Base-by-base conservation (phyloP, 2,113 vertebrate species). In the Crotalus horridus region DNA sequence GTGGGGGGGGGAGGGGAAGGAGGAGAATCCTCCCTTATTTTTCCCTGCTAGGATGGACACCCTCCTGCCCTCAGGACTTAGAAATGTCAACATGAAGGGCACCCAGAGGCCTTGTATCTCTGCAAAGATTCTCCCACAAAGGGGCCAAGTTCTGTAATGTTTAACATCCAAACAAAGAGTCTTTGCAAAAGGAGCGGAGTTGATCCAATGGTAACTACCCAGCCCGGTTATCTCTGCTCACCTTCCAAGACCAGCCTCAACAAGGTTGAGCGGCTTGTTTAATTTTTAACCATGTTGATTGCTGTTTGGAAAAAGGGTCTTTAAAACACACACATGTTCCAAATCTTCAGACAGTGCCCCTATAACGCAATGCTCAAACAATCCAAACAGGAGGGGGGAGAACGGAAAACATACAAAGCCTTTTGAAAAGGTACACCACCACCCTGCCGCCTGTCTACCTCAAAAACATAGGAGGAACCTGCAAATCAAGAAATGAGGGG, bases 131-230 rank as follows among this genome's bases (percentile, higher is more conserved):
- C 92, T 64, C 55, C 92, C 89, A 90, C 88, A 90, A 87, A 88
- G 87, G 86, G 90, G 90, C 54, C 39, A 91, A 85, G 55, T 93
- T 87, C 87, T 91, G 87, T 91, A 93, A 91, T 89, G 90, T 93
- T 93, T 93, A 93, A 91, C 93, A 91, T 89, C 9, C 85, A 91
- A 89, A 89, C 90, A 93, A 91, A 93, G 87, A 85, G 87, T 90
- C 51, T 69, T 64, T 88, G 59, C 89, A 29, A 33, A 88, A 81
- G 61, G 53, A 88, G 26, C 17, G 1, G 23, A 91, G 90, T 69
- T 89, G 87, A 69, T 43, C 87, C 89, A 93, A 86, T 17, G 69
- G 55, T 91, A 93, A 93, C 87, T 91, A 51, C 87, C 53, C 15
- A 61, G 56, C 87, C 56, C 74, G 91, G 90, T 91, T 91, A 91